Percentiles rank a stretch among this genome's conserved stretches.
Evolutionary conservation across 1,140 invertebrate species (phyloP).

Genomic region (Meteorus sp.): DNA sequence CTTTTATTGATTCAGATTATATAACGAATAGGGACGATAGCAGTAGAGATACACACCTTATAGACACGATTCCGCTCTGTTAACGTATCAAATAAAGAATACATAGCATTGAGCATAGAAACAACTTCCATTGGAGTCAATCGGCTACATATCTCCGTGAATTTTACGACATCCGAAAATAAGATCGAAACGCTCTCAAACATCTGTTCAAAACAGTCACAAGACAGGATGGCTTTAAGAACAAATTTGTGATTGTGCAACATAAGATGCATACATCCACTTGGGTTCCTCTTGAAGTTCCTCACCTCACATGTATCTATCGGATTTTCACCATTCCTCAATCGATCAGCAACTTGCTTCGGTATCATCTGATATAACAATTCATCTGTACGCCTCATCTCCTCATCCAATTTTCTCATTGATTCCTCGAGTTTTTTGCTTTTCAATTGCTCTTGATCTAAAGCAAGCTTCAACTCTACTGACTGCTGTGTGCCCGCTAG

Average conservation of each 20-base stretch:
- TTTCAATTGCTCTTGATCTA: conserved; percentile 96
- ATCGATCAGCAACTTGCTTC: conserved; percentile 90
- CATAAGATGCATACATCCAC: not conserved
- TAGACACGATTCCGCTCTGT: conserved; percentile 92
- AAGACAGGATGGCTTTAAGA: not conserved
- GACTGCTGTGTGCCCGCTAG: conserved; percentile 96
- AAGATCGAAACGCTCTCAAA: conserved; percentile 94
- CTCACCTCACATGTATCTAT: conserved; percentile 93
- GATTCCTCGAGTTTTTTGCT: conserved; percentile 95
- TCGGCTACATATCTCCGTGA: conserved; percentile 93
- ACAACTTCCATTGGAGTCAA: conserved; percentile 96
- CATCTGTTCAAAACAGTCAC: conserved; percentile 67
- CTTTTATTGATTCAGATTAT: not conserved
- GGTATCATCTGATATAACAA: conserved; percentile 98
- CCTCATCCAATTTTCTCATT: conserved; percentile 92
- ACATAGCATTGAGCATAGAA: conserved; percentile 96
- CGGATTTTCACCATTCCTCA: conserved; percentile 88
- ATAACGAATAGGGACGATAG: too few relatives aligned
- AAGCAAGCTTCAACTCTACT: conserved; percentile 90
- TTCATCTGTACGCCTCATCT: conserved; percentile 95
- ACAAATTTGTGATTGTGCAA: not conserved
- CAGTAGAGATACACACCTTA: conserved; percentile 77
- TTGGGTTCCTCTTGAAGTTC: conserved; percentile 1
- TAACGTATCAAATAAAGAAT: conserved; percentile 87
- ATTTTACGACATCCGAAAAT: conserved; percentile 96